Conservation (phyloP, 1,140 invertebrate species). For the Neodiprion pinetum region DNA sequence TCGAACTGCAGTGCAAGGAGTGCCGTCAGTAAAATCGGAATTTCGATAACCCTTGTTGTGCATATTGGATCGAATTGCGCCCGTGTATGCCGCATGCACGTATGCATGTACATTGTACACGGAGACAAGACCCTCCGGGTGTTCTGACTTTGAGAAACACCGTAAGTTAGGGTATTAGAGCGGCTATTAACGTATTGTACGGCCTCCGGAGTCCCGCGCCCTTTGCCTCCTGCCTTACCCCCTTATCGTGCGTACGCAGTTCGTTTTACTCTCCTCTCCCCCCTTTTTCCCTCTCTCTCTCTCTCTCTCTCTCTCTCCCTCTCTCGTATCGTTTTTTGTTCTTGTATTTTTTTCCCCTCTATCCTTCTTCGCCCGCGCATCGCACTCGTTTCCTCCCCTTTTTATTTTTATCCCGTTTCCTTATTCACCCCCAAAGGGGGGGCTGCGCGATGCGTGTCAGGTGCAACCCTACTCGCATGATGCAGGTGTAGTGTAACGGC, state of each 20-base stretch:
- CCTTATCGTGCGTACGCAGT: slow-evolving; percentile 6
- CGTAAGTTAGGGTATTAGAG: slow-evolving; percentile 7
- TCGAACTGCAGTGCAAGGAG: too few species aligned
- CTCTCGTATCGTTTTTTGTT: too few species aligned
- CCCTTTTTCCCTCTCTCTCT: background rate
- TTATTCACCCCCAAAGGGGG: background rate
- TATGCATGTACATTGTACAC: too few species aligned
- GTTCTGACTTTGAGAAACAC: background rate
- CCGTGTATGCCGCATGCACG: too few species aligned
- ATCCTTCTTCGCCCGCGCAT: too few species aligned
- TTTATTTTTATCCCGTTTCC: too few species aligned
- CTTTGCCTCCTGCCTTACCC: background rate
- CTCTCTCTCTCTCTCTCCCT: background rate
- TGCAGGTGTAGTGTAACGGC: background rate
- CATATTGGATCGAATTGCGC: too few species aligned
- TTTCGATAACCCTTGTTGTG: too few species aligned
- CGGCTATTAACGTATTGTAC: slow-evolving; percentile 3
- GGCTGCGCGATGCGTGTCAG: background rate
- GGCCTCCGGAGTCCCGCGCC: background rate
- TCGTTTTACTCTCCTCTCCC: slow-evolving; percentile 3
- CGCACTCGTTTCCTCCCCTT: too few species aligned
- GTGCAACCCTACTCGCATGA: background rate
- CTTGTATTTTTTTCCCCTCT: too few species aligned
- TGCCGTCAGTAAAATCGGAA: too few species aligned
- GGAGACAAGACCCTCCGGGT: too few species aligned